Conservation (phyloP, 2,113 vertebrate genomes). For the Calidris pugnax region DNA sequence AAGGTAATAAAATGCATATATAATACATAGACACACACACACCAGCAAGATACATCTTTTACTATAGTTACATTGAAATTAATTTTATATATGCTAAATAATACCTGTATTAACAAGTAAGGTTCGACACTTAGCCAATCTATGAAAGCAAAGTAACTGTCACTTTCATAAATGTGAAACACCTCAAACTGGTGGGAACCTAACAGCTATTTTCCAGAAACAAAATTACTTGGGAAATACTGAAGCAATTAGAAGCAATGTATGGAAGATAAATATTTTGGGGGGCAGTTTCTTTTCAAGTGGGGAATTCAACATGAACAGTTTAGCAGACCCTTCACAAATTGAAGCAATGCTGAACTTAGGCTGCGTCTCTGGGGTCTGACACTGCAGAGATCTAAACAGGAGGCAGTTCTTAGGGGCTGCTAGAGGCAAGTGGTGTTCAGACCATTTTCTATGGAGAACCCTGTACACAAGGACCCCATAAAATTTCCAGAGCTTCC, state of each 20-base stretch:
- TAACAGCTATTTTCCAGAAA: constrained; percentile 27
- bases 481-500: neutral
- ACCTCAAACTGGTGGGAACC: neutral
- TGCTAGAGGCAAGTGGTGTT: neutral
- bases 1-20: neutral
- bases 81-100: neutral
- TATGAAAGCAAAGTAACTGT: constrained; percentile 37
- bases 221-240: constrained; percentile 23
- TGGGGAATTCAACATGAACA: neutral
- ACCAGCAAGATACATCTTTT: neutral
- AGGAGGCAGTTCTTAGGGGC: neutral
- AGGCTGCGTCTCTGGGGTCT: neutral
- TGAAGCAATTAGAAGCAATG: constrained; percentile 16
- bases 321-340: neutral
- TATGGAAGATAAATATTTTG: constrained; percentile 1
- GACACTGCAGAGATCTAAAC: neutral
- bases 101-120: neutral
- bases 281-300: neutral
- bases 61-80: neutral
- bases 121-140: neutral
- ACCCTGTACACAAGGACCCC: neutral
- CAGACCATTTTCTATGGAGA: neutral
- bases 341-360: neutral
- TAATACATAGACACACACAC: neutral
- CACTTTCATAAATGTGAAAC: constrained; percentile 8